phyloP scores from a whole-genome alignment of 1,140 invertebrate genomes.

The Lepidostoma basale region DNA sequence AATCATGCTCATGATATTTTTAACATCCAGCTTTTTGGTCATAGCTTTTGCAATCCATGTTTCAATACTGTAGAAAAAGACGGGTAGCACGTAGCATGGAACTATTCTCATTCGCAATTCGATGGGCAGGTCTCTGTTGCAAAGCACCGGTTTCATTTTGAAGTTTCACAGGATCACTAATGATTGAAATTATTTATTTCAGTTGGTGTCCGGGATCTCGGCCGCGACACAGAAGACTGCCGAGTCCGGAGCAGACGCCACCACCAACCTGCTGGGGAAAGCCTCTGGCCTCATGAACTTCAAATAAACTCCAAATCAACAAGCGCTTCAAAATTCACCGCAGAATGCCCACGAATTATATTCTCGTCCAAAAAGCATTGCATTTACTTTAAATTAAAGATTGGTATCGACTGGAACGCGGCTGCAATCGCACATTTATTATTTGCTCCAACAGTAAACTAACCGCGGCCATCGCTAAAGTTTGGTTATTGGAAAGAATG shows the following conservation, averaged over 20 bases:
- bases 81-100: too few relatives aligned
- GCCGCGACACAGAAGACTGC: constrained; percentile 53
- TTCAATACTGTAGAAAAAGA: too few relatives aligned
- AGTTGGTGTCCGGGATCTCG: constrained; percentile 53
- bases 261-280: constrained; percentile 55
- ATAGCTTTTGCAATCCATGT: too few relatives aligned
- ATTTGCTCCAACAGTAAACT: too few relatives aligned
- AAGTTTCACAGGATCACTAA: too few relatives aligned
- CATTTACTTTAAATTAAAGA: constrained; percentile 25
- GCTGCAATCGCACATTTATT: too few relatives aligned
- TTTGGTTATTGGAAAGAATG: neutral
- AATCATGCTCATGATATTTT: too few relatives aligned
- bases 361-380: constrained; percentile 16
- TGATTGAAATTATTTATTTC: constrained; percentile 30
- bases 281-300: constrained; percentile 53
- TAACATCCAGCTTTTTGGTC: too few relatives aligned
- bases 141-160: too few relatives aligned
- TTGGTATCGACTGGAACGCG: too few relatives aligned
- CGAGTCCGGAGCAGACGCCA: constrained; percentile 53
- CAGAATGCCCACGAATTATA: constrained; percentile 18
- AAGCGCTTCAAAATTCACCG: constrained; percentile 19
- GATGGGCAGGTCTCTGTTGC: too few relatives aligned
- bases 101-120: too few relatives aligned
- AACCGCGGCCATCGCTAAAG: neutral
- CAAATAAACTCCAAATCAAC: constrained; percentile 31